A percentile compares a stretch with the other conserved stretches of the same genome.
Conservation (phyloP, 2,888 invertebrate species). For the Taenaris catops region DNA sequence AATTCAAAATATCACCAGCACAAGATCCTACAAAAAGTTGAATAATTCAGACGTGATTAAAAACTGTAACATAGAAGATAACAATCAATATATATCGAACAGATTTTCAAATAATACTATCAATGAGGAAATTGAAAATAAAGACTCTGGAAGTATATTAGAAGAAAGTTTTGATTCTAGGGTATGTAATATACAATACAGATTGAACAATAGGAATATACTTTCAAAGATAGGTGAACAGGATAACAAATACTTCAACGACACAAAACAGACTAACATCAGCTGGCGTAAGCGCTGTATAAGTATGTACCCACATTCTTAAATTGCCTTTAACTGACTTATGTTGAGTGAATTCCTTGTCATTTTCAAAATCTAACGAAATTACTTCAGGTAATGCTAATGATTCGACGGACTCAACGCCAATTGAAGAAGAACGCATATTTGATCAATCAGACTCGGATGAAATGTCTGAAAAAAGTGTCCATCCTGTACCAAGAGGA, state of each 20-base stretch:
- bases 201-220: slow-evolving; percentile 43
- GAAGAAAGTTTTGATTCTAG: slow-evolving; percentile 35
- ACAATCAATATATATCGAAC: slow-evolving; percentile 11
- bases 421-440: slow-evolving; percentile 72
- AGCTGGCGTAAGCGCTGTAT: too few relatives aligned
- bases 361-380: too few relatives aligned
- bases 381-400: slow-evolving; percentile 20
- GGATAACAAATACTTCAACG: too few relatives aligned
- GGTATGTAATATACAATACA: slow-evolving; percentile 61
- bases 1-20: slow-evolving; percentile 28
- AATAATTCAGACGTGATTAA: slow-evolving; percentile 32
- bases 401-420: slow-evolving; percentile 44
- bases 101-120: slow-evolving; percentile 8
- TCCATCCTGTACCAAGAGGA: slow-evolving; percentile 79
- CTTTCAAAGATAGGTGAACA: too few relatives aligned
- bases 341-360: too few relatives aligned
- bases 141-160: slow-evolving; percentile 14
- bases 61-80: slow-evolving; percentile 35
- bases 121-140: slow-evolving; percentile 9
- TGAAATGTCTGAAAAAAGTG: slow-evolving; percentile 67
- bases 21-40: slow-evolving; percentile 18
- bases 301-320: too few relatives aligned
- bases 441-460: slow-evolving; percentile 79
- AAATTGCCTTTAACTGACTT: too few relatives aligned
- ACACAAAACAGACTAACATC: too few relatives aligned